phyloP scores from a whole-genome alignment of 2,888 invertebrate species.

The Pristionchus exspectatus region DNA sequence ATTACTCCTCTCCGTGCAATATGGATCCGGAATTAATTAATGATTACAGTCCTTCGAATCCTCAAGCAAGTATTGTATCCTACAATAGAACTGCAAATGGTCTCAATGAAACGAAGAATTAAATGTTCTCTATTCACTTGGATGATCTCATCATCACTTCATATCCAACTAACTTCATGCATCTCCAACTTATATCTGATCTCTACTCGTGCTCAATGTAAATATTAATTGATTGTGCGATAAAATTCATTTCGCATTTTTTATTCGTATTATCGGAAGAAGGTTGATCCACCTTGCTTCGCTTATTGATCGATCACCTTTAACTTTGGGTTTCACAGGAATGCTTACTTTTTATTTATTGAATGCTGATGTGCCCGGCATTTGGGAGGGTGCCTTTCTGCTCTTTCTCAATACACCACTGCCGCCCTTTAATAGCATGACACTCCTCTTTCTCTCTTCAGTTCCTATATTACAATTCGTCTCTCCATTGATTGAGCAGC shows the following conservation, averaged over 20 bases:
- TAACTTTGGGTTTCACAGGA: neutral
- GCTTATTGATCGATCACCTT: neutral
- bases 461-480: conserved; percentile 2
- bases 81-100: neutral
- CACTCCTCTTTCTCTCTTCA: conserved; percentile 29
- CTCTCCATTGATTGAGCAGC: conserved; percentile 15
- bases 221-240: neutral
- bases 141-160: neutral
- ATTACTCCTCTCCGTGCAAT: neutral
- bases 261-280: neutral
- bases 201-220: neutral
- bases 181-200: neutral
- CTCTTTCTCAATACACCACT: neutral
- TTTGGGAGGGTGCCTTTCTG: neutral
- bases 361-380: neutral
- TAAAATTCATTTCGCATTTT: neutral
- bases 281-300: neutral
- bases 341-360: neutral
- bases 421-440: conserved; percentile 45
- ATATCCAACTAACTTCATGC: neutral
- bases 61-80: neutral
- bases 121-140: neutral
- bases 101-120: neutral
- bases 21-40: neutral
- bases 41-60: neutral